A percentile compares a stretch with the other conserved stretches of the same genome.
Evolutionary conservation across 2,113 vertebrate genomes (phyloP).

Genomic region (Daphoenositta chrysoptera): DNA sequence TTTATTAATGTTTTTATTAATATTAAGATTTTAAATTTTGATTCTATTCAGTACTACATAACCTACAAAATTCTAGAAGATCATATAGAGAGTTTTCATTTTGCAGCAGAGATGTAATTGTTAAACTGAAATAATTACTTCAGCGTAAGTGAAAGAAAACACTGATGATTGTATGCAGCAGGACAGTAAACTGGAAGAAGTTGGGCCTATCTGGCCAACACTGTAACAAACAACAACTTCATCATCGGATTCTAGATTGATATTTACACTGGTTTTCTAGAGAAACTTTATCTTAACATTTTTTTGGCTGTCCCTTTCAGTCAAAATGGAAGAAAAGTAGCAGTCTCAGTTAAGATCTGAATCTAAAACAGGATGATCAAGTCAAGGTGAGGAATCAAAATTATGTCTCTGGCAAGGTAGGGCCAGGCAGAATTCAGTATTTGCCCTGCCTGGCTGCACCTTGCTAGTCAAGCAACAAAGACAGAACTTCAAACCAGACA

Average conservation of each 20-base stretch:
- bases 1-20: neutral
- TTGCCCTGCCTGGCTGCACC: neutral
- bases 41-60: neutral
- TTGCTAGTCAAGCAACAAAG: neutral
- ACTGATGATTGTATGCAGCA: neutral
- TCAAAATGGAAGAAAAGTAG: neutral
- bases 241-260: neutral
- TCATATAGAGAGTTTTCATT: neutral
- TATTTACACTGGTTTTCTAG: neutral
- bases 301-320: neutral
- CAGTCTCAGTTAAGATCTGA: neutral
- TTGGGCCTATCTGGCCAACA: neutral
- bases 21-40: too few relatives aligned
- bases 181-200: neutral
- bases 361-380: neutral
- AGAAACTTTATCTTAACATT: neutral
- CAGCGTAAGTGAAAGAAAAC: neutral
- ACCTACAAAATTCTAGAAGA: neutral
- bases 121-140: neutral
- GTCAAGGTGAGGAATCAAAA: neutral
- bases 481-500: neutral
- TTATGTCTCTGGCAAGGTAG: neutral
- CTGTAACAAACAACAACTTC: neutral
- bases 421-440: neutral
- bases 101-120: neutral